These are phyloP conservation scores for Ectropis crepuscularia DNA, from an alignment of 2,888 invertebrate genomes.

Conservation along the genomic window DNA sequence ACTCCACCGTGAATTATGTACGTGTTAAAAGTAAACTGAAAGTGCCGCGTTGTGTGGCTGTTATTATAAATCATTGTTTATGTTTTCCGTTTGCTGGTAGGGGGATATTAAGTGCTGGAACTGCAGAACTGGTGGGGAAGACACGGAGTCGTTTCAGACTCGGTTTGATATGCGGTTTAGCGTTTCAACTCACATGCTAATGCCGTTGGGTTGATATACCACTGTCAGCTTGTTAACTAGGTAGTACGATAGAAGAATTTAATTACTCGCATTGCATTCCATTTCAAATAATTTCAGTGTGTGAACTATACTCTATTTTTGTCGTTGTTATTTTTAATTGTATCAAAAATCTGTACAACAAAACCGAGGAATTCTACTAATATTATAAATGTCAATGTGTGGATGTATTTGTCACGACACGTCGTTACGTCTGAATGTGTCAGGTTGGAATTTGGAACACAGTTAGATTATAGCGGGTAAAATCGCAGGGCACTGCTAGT, in stretches of 20 bases:
- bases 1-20: conserved; percentile 83
- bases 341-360: no score
- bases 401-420: no score
- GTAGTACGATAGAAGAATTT: conserved; percentile 1
- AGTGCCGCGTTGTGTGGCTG: conserved; percentile 82
- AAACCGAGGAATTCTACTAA: no score
- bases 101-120: conserved; percentile 80
- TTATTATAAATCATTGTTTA: conserved; percentile 86
- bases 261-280: no score
- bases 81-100: conserved; percentile 83
- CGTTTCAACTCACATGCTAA: conserved; percentile 51
- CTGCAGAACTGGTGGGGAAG: conserved; percentile 59
- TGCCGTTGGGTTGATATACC: conserved; percentile 37
- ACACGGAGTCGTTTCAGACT: conserved; percentile 56
- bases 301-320: no score
- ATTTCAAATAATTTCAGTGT: no score
- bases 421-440: no score
- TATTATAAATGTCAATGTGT: no score
- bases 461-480: no score
- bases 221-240: conserved; percentile 37
- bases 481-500: no score
- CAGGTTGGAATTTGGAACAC: no score
- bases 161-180: conserved; percentile 54
- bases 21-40: conserved; percentile 85
- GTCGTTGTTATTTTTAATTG: no score